Evolutionary conservation across 2,888 invertebrate species (phyloP), one percentile per base, ranked within the genome.

Genomic region (Spodoptera picta): DNA sequence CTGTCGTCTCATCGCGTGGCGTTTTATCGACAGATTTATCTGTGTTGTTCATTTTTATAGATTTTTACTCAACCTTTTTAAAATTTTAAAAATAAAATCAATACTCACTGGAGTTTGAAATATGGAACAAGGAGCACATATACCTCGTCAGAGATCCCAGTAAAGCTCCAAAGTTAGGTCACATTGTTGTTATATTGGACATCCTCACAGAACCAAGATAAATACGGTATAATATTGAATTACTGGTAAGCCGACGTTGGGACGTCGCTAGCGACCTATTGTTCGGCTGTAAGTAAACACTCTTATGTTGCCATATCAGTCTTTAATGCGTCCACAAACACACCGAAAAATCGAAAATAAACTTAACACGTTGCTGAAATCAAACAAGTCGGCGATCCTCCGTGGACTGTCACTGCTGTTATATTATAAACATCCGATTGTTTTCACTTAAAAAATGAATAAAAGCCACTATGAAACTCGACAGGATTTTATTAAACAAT

Each of bases 301-400:
- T 86, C 89, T 87, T 90, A 89, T 89, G 90, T 92, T 90, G 89
- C 81, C 87, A 89, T 90, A 91, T 90, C 90, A 85, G 82, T 86
- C 86, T 82, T 82, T 86, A 89, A 88, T 86, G 83, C 86, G 85
- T 89, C 76, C 79, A 85, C 88, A 90, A 90, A 92, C 90, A 90
- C 77, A 80, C 85, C 59, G 58, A 73, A 80, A 79, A 84, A 90
- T 87, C 82, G 84, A 90, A 88, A 90, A 90, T 87, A 88, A 88
- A 88, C 88, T 84, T 75, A 71, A 73, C 80, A 77, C 76, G 69
- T 77, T 77, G 81, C 80, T 83, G 83, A 85, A 85, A 77, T 83
- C 83, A 88, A 87, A 88, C 85, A 87, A 81, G 69, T 64, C 66
- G 45, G 61, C 69, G 74, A 71, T 76, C 59, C 61, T 65, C 67